A percentile compares a stretch with the other conserved stretches of the same genome.
Conservation (phyloP, 2,113 vertebrate species). For the Rhinogobius similis region DNA sequence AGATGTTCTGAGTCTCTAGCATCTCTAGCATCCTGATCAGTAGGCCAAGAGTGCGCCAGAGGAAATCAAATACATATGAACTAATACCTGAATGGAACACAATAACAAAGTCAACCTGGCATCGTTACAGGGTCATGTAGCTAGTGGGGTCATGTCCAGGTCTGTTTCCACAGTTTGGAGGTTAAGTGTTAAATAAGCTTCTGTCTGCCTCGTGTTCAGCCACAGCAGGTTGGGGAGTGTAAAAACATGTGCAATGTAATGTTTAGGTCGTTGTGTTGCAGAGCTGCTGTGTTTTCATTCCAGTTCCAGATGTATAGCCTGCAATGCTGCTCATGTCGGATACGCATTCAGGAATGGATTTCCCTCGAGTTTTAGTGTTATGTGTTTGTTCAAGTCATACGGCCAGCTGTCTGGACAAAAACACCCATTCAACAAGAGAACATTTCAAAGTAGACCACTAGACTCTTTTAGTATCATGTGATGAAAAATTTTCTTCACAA, state of each 20-base stretch:
- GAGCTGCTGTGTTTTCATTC: conserved; percentile 58
- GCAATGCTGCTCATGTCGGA: conserved; percentile 42
- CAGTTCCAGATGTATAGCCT: conserved; percentile 59
- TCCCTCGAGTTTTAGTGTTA: conserved; percentile 50
- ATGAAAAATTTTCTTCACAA: conserved; percentile 2
- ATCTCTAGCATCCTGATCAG: not conserved
- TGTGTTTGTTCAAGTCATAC: conserved; percentile 48
- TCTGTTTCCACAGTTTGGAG: not conserved
- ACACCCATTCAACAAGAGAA: conserved; percentile 31
- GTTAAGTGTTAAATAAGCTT: not conserved
- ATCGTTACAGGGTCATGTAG: not conserved
- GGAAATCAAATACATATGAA: not conserved
- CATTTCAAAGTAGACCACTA: not conserved
- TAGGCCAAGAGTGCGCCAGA: no score
- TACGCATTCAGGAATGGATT: conserved; percentile 56
- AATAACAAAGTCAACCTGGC: not conserved
- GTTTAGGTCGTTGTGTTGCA: conserved; percentile 34
- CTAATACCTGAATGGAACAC: not conserved
- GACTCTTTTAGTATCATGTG: not conserved
- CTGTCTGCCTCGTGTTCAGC: not conserved
- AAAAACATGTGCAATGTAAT: conserved; percentile 20
- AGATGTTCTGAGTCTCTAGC: no score
- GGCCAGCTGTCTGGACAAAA: conserved; percentile 55
- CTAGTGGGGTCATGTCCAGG: not conserved
- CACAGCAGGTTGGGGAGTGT: not conserved